These are phyloP conservation scores for Lycophotia porphyrea DNA, from an alignment of 2,888 invertebrate species.

Conservation along the genomic window DNA sequence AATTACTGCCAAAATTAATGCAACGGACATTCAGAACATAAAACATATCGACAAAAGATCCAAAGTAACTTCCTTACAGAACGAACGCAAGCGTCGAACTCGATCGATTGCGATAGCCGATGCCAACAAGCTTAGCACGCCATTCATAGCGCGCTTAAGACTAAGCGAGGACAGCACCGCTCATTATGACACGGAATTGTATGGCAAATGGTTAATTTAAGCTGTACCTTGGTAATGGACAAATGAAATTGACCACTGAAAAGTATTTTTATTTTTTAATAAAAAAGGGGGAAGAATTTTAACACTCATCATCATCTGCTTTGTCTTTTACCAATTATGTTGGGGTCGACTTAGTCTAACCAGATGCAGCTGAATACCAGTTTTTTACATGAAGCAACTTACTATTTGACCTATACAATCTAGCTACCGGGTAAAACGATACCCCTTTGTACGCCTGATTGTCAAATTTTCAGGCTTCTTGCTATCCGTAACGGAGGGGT, in stretches of 20 bases:
- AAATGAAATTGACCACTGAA: not conserved
- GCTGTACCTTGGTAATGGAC: not conserved
- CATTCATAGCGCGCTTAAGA: not conserved
- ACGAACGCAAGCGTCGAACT: constrained; percentile 24
- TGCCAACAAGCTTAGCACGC: not conserved
- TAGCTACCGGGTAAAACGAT: not conserved
- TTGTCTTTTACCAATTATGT: no score
- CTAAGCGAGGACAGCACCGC: not conserved
- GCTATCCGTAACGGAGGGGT: not conserved
- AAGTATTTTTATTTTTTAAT: not conserved
- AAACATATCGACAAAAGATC: not conserved
- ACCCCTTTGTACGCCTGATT: not conserved
- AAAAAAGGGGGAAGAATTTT: not conserved
- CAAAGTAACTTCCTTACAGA: not conserved
- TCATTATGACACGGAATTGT: not conserved
- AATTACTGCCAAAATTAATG: not conserved
- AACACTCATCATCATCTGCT: not conserved
- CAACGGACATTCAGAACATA: not conserved
- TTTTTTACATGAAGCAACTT: not conserved
- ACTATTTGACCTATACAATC: not conserved
- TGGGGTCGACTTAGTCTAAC: not conserved
- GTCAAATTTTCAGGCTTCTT: not conserved
- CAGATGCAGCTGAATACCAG: not conserved
- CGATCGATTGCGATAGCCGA: constrained; percentile 10
- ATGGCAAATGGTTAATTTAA: not conserved